Conservation (phyloP, 1,140 invertebrate genomes). For the Macrotrachela quadricornifera region DNA sequence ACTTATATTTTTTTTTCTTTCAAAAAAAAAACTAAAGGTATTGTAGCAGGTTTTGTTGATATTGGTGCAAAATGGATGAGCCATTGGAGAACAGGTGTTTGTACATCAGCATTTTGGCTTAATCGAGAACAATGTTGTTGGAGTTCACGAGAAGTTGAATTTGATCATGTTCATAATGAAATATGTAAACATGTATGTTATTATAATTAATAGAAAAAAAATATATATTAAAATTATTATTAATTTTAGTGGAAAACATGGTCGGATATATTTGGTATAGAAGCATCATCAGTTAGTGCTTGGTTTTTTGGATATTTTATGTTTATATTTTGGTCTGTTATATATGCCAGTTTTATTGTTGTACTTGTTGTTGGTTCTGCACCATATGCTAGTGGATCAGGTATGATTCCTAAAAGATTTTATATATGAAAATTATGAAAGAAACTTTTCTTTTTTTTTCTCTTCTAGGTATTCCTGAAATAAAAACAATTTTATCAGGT, state of each 20-base stretch:
- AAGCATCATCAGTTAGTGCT: constrained; percentile 75
- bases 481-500: constrained; percentile 95
- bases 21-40: no score
- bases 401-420: constrained; percentile 12
- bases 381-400: constrained; percentile 75
- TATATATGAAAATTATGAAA: background rate
- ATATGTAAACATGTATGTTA: constrained; percentile 13
- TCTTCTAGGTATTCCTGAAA: constrained; percentile 34
- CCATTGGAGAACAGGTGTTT: constrained; percentile 91
- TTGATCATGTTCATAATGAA: constrained; percentile 43
- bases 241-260: constrained; percentile 8
- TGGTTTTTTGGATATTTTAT: constrained; percentile 81
- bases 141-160: constrained; percentile 83
- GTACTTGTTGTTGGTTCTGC: constrained; percentile 94
- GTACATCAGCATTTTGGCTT: constrained; percentile 90
- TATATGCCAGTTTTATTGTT: constrained; percentile 75
- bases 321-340: constrained; percentile 72
- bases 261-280: constrained; percentile 38
- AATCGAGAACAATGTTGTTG: constrained; percentile 98
- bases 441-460: background rate
- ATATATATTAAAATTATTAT: background rate
- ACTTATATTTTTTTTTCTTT: constrained; percentile 31
- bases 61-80: constrained; percentile 99
- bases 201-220: background rate
- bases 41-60: constrained; percentile 45